Base-by-base conservation (phyloP, 2,113 vertebrate genomes). In the Cryptoleucopteryx plumbea region DNA sequence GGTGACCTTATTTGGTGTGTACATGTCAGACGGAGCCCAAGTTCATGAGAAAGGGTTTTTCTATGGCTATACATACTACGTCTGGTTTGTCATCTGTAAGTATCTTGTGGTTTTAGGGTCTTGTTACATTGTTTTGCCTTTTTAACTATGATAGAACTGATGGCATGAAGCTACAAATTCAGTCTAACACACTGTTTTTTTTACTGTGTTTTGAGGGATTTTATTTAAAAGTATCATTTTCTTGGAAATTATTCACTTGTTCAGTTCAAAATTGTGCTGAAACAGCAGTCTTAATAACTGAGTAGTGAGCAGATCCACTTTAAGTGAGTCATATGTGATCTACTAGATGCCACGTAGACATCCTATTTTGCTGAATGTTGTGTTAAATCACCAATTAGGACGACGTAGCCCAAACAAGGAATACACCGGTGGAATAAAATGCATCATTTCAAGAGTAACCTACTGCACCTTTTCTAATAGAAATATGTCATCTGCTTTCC, bases 41-140 rank as follows among this genome's bases (percentile, higher is more conserved):
- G 98, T 99, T 68, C 90, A 99, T 21, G 98, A 99, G 96, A 99
- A 99, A 86, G 99, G 99, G 32, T 99, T 99, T 98, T 99, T 99
- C 97, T 98, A 98, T 72, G 99, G 99, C 91, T 99, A 99, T 50
- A 99, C 99, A 0, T 98, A 98, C 50, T 99, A 97, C 94, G 99
- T 99, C 94, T 99, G 98, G 97, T 98, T 99, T 85, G 99, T 99
- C 21, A 83, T 99, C 36, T 98, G 99, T 99, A 98, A 99, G 99
- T 99, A 98, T 36, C 38, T 25, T 22, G 22, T 71, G 58, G 11
- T 4, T 89, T 48, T 56, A 43, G 31, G 34, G 26, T 53, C 79
- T 53, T 18, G 40, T 68, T 48, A n/a, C 20, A 3, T 29, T 66
- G 59, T 13, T 88, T 86, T 67, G 32, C 40, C 32, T 83, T 75